A percentile compares a stretch with the other conserved stretches of the same genome.
Evolutionary conservation across 37 sponge, comb jelly and placozoan genomes (phyloP).

Genomic region (Mnemiopsis leidyi): DNA sequence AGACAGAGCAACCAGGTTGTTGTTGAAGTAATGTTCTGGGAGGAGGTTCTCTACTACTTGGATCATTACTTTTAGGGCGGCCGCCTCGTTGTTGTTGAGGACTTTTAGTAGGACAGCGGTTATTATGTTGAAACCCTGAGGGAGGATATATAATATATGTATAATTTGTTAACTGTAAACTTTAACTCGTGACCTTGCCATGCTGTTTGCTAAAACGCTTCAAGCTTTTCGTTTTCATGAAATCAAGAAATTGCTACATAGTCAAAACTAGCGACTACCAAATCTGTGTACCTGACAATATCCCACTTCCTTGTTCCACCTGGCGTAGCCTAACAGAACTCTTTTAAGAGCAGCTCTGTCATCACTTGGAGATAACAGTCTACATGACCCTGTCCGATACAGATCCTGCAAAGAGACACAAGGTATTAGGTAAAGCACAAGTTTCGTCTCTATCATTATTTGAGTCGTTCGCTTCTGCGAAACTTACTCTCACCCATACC

Average conservation of each 20-base stretch:
- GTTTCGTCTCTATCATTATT: too few relatives aligned
- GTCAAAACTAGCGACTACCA: too few relatives aligned
- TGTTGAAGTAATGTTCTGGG: slow-evolving; percentile 85
- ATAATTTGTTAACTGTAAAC: too few relatives aligned
- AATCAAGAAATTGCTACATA: too few relatives aligned
- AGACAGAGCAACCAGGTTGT: slow-evolving; percentile 76
- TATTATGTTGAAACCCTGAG: slow-evolving; percentile 84
- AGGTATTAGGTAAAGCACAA: too few relatives aligned
- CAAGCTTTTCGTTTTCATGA: too few relatives aligned
- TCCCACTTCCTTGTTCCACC: slow-evolving; percentile 81
- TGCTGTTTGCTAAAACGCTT: too few relatives aligned
- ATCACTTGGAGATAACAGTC: slow-evolving; percentile 50
- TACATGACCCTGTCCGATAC: slow-evolving; percentile 70
- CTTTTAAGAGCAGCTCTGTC: slow-evolving; percentile 74
- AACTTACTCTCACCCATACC: too few relatives aligned
- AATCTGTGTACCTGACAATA: slow-evolving; percentile 76
- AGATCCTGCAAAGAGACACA: slow-evolving; percentile 76
- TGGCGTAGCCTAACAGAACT: slow-evolving; percentile 83
- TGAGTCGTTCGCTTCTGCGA: too few relatives aligned
- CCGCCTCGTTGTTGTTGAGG: slow-evolving; percentile 73
- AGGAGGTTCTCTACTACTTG: slow-evolving; percentile 78
- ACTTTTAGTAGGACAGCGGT: slow-evolving; percentile 85
- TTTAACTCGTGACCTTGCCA: too few relatives aligned
- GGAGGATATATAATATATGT: too few relatives aligned
- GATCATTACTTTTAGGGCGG: slow-evolving; percentile 83